These are phyloP conservation scores for Odontomachus brunneus DNA, from an alignment of 1,140 invertebrate species.

Conservation along the genomic window DNA sequence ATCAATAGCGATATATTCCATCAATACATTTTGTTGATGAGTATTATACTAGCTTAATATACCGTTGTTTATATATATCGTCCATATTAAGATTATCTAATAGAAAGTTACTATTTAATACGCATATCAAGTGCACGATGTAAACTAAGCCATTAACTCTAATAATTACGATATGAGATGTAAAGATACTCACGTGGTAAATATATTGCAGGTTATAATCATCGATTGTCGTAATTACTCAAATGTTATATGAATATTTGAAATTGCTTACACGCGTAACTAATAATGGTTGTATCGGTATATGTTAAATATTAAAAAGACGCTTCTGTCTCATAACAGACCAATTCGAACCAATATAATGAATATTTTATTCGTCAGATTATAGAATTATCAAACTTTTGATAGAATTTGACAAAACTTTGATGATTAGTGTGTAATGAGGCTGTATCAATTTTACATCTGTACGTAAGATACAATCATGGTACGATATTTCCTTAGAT, in stretches of 20 bases:
- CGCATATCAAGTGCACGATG: too few species aligned
- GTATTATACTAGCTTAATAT: too few species aligned
- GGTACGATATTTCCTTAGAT: slow-evolving; percentile 68
- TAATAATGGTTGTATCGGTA: background rate
- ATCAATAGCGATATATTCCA: too few species aligned
- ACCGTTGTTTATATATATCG: too few species aligned
- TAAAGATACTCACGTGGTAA: too few species aligned
- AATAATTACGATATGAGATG: too few species aligned
- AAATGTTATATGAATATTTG: background rate
- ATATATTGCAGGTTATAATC: too few species aligned
- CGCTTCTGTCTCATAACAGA: background rate
- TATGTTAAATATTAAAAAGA: background rate
- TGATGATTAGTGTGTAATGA: background rate
- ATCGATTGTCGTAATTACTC: background rate
- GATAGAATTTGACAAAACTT: slow-evolving; percentile 15
- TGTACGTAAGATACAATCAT: slow-evolving; percentile 29
- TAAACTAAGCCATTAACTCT: too few species aligned
- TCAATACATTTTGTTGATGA: too few species aligned
- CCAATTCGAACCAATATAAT: background rate
- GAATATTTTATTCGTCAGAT: background rate
- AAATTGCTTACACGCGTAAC: background rate
- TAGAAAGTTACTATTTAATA: too few species aligned
- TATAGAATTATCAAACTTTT: background rate
- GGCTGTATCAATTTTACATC: background rate
- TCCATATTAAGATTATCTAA: too few species aligned